A percentile compares a stretch with the other conserved stretches of the same genome.
phyloP scores from a whole-genome alignment of 2,113 vertebrate genomes.

The Entomyzon cyanotis region DNA sequence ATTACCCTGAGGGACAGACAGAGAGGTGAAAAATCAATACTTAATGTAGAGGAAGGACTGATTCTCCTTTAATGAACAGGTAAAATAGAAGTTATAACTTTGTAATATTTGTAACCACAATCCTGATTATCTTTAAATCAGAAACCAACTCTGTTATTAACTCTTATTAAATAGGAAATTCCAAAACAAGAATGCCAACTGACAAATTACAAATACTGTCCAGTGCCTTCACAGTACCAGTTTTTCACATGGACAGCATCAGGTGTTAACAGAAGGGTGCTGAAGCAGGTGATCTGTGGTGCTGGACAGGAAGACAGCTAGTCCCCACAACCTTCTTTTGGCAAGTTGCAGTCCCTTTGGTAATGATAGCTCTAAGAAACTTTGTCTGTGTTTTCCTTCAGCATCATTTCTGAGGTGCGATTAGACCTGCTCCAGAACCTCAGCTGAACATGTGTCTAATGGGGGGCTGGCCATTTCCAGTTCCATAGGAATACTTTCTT shows the following conservation, averaged over 20 bases:
- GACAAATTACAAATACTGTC: background rate
- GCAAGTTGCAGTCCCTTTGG: background rate
- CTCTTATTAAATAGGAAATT: background rate
- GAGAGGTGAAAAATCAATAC: background rate
- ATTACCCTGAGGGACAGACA: background rate
- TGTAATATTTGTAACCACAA: background rate
- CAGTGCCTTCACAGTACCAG: background rate
- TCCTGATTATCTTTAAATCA: background rate
- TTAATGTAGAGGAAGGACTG: background rate
- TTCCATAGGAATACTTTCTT: background rate
- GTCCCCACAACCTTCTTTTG: background rate
- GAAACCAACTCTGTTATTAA: background rate
- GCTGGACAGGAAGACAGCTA: background rate
- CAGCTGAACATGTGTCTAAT: rapidly evolving
- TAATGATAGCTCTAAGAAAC: background rate
- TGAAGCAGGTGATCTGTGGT: background rate
- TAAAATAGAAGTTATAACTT: background rate
- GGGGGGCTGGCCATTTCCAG: rapidly evolving
- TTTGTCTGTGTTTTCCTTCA: background rate
- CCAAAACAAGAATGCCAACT: background rate
- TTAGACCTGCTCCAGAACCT: background rate
- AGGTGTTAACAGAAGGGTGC: background rate
- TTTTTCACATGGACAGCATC: background rate
- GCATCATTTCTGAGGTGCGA: background rate
- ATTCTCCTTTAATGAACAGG: background rate